A percentile compares a stretch with the other conserved stretches of the same genome.
Evolutionary conservation across 2,797 vertebrate genomes (phyloP).

Genomic region (Amniataba percoides): DNA sequence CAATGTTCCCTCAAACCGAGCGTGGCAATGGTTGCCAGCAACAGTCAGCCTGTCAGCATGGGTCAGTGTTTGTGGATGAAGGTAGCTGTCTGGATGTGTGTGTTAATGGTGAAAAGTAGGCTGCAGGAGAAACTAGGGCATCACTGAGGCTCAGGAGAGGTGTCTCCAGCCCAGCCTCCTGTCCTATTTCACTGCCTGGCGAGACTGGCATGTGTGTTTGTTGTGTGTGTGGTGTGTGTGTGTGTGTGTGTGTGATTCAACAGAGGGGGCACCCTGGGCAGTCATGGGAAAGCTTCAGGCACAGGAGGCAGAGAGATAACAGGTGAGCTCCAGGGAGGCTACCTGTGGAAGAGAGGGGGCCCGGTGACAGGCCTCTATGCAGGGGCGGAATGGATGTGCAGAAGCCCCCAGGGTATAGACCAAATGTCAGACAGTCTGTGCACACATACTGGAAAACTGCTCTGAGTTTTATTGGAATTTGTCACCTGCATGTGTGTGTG

Average conservation of each 20-base stretch:
- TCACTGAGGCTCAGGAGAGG: slow-evolving; percentile 77
- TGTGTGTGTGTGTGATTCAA: slow-evolving; percentile 50
- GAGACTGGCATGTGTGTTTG: slow-evolving; percentile 72
- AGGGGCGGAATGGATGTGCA: slow-evolving; percentile 63
- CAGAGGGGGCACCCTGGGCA: slow-evolving; percentile 68
- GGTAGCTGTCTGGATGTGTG: slow-evolving; percentile 64
- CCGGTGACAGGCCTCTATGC: slow-evolving; percentile 70
- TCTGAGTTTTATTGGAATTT: slow-evolving; percentile 69
- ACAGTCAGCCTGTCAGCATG: slow-evolving; percentile 57
- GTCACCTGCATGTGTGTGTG: slow-evolving; percentile 60
- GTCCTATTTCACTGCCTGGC: slow-evolving; percentile 80
- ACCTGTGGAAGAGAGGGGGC: slow-evolving; percentile 69
- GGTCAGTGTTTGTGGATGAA: slow-evolving; percentile 63
- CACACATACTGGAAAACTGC: slow-evolving; percentile 65
- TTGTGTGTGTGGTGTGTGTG: slow-evolving; percentile 38
- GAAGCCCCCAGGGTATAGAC: slow-evolving; percentile 56
- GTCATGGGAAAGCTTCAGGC: slow-evolving; percentile 66
- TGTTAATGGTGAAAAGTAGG: slow-evolving; percentile 77
- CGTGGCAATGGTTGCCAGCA: slow-evolving; percentile 41
- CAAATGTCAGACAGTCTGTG: slow-evolving; percentile 80
- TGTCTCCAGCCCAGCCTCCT: slow-evolving; percentile 78
- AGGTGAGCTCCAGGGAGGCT: slow-evolving; percentile 72
- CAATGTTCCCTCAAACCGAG: slow-evolving; percentile 29
- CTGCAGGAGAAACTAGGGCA: slow-evolving; percentile 81
- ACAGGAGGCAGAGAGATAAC: slow-evolving; percentile 69